phyloP scores from a whole-genome alignment of 2,888 invertebrate species.

The Noctua janthina region DNA sequence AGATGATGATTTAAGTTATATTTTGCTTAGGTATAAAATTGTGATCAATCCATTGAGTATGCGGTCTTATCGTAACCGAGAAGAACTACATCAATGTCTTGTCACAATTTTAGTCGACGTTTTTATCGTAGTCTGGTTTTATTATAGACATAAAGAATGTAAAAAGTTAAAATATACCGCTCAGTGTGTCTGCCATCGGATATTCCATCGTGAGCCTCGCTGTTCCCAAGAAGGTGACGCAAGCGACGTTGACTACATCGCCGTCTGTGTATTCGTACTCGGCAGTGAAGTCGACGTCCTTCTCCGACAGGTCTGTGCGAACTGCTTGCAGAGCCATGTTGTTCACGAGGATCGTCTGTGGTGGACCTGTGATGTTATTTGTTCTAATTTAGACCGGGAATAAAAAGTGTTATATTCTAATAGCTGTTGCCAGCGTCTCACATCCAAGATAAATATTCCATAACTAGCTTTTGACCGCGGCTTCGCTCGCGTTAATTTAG shows the following conservation, averaged over 20 bases:
- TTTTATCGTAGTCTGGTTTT: background rate
- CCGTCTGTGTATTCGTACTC: constrained; percentile 19
- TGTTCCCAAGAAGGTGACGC: background rate
- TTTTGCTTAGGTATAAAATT: too few species aligned
- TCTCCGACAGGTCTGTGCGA: constrained; percentile 18
- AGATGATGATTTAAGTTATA: too few species aligned
- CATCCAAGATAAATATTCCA: background rate
- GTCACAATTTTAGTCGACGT: background rate
- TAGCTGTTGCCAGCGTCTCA: background rate
- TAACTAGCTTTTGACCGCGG: too few species aligned
- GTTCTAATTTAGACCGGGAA: too few species aligned
- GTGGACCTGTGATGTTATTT: background rate
- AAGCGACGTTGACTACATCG: constrained; percentile 13
- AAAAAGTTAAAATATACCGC: background rate
- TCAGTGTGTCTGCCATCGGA: background rate
- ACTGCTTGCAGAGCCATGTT: constrained; percentile 11
- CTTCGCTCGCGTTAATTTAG: too few species aligned
- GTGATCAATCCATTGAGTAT: too few species aligned
- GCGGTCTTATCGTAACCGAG: too few species aligned
- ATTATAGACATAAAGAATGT: background rate
- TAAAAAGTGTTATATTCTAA: background rate
- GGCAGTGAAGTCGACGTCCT: constrained; percentile 9
- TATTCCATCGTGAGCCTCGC: constrained; percentile 8
- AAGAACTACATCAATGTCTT: too few species aligned
- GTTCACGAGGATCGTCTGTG: constrained; percentile 46